These are phyloP conservation scores for Chymomyza fuscimana DNA, from an alignment of 2,888 invertebrate species.

Conservation along the genomic window DNA sequence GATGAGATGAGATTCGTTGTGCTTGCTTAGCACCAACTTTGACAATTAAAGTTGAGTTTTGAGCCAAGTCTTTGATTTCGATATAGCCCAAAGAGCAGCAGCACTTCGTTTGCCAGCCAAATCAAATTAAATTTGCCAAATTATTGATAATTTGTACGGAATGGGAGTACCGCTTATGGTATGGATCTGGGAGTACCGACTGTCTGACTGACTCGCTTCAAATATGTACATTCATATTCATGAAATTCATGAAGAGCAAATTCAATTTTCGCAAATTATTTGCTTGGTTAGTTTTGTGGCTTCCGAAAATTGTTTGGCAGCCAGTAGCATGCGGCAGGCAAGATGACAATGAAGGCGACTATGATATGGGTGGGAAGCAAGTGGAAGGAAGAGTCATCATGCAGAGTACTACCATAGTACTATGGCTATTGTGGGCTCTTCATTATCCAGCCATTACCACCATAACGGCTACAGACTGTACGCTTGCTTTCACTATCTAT, in stretches of 20 bases:
- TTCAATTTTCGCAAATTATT: conserved; percentile 72
- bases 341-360: not conserved
- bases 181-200: not conserved
- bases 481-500: not conserved
- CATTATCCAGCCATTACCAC: conserved; percentile 49
- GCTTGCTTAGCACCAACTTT: conserved; percentile 47
- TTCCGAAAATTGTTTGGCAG: conserved; percentile 64
- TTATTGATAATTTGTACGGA: conserved; percentile 48
- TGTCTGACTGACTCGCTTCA: conserved; percentile 6
- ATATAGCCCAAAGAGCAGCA: conserved; percentile 57
- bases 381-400: not conserved
- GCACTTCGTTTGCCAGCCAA: conserved; percentile 27
- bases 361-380: not conserved
- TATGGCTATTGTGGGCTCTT: conserved; percentile 35
- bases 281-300: conserved; percentile 74
- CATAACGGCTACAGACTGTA: not conserved
- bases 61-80: conserved; percentile 22
- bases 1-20: conserved; percentile 64
- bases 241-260: conserved; percentile 47
- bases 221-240: conserved; percentile 59
- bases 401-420: not conserved
- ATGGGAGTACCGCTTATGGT: conserved; percentile 5
- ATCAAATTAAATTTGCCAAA: conserved; percentile 68
- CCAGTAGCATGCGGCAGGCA: not conserved
- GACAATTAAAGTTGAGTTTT: conserved; percentile 54